phyloP scores from a whole-genome alignment of 2,888 invertebrate genomes.

The Agonopterix heracliana region DNA sequence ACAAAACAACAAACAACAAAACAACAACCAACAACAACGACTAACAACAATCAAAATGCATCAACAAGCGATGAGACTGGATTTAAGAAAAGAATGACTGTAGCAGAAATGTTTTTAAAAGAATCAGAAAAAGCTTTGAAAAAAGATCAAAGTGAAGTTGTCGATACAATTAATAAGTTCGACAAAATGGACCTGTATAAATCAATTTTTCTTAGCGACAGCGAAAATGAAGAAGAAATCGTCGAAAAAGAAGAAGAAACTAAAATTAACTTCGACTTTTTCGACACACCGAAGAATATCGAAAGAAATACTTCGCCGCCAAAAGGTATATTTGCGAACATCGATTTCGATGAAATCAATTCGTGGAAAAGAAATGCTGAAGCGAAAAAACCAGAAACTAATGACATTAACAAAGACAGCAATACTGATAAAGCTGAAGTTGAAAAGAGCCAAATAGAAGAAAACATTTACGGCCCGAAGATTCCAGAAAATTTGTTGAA shows the following conservation, averaged over 20 bases:
- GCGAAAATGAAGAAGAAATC: conserved; percentile 78
- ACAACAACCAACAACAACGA: neutral
- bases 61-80: conserved; percentile 19
- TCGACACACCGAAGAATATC: conserved; percentile 67
- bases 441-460: conserved; percentile 16
- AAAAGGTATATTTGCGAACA: conserved; percentile 81
- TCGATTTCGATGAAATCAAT: conserved; percentile 77
- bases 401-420: conserved; percentile 7
- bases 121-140: conserved; percentile 55
- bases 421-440: conserved; percentile 10
- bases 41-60: conserved; percentile 3
- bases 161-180: conserved; percentile 63
- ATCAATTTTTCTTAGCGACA: conserved; percentile 90
- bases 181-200: conserved; percentile 87
- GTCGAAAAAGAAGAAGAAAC: conserved; percentile 21
- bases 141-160: conserved; percentile 42
- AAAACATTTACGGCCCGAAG: conserved; percentile 75
- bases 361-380: conserved; percentile 53
- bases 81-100: conserved; percentile 58
- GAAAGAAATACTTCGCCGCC: conserved; percentile 82
- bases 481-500: conserved; percentile 68
- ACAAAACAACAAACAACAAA: too few species aligned
- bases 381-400: conserved; percentile 19
- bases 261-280: conserved; percentile 24
- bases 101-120: conserved; percentile 62